Conservation (phyloP, 2,113 vertebrate genomes). For the Periophthalmus modestus region DNA sequence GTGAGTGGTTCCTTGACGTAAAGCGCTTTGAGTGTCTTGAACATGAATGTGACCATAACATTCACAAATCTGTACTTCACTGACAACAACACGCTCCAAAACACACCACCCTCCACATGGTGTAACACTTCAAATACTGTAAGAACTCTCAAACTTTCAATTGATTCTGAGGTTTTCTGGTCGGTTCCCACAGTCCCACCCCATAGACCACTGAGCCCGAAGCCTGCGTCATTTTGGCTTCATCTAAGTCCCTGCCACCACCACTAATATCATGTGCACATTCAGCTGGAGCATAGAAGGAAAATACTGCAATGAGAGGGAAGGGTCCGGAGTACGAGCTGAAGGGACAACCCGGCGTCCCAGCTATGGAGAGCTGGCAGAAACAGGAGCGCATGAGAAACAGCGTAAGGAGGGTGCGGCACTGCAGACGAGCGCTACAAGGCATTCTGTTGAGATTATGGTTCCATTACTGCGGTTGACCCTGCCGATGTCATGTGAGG, state of each 20-base stretch:
- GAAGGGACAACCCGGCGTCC: conserved; percentile 8
- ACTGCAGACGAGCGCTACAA: conserved; percentile 44
- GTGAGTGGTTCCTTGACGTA: no score
- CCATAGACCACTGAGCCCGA: conserved; percentile 61
- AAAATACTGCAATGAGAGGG: conserved; percentile 18
- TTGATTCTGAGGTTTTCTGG: conserved; percentile 32
- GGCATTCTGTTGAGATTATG: conserved; percentile 55
- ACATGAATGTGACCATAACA: no score
- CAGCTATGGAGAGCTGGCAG: conserved; percentile 7
- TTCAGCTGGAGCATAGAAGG: conserved; percentile 21
- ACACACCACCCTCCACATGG: background rate
- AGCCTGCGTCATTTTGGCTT: conserved; percentile 68
- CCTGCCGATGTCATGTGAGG: conserved; percentile 67
- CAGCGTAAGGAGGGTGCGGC: conserved; percentile 24
- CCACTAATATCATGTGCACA: conserved; percentile 54
- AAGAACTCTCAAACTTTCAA: conserved; percentile 10
- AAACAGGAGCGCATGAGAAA: conserved; percentile 18
- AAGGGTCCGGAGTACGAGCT: conserved; percentile 12
- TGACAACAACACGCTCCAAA: conserved; percentile 7
- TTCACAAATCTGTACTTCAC: conserved; percentile 5
- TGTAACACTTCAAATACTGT: background rate
- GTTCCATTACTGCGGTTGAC: conserved; percentile 62
- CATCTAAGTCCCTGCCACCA: conserved; percentile 44
- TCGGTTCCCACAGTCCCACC: conserved; percentile 66
- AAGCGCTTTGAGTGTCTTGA: no score